phyloP scores from a whole-genome alignment of 2,888 invertebrate species.

The Dryococelus australis region DNA sequence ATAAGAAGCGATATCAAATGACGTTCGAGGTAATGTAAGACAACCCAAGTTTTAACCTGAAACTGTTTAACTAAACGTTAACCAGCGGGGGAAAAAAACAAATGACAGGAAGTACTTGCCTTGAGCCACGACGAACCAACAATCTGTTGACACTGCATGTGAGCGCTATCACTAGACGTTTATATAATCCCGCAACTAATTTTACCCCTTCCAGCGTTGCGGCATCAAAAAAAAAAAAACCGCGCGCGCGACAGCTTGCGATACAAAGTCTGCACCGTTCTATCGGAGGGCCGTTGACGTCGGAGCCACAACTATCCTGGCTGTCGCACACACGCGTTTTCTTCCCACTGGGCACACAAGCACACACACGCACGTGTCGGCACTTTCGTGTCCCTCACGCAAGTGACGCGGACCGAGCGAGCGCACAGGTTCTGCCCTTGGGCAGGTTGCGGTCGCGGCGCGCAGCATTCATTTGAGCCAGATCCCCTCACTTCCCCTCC shows the following conservation, averaged over 20 bases:
- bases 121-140: not conserved
- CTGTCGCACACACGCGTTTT: too few species aligned
- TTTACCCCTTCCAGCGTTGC: not conserved
- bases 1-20: too few species aligned
- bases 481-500: not conserved
- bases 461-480: too few species aligned
- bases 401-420: not conserved
- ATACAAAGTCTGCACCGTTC: not conserved
- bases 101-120: not conserved
- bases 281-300: not conserved
- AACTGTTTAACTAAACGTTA: too few species aligned
- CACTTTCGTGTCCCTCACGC: not conserved
- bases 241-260: not conserved
- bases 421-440: constrained; percentile 16
- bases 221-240: not conserved
- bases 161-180: constrained; percentile 3
- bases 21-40: too few species aligned
- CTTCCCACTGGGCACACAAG: not conserved
- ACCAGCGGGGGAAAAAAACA: not conserved
- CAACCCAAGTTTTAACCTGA: too few species aligned
- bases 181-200: not conserved
- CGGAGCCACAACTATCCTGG: too few species aligned
- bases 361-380: not conserved
- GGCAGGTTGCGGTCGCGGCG: not conserved
- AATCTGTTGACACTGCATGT: constrained; percentile 8